phyloP scores from a whole-genome alignment of 2,113 vertebrate species.

The Neodon shergylaensis region DNA sequence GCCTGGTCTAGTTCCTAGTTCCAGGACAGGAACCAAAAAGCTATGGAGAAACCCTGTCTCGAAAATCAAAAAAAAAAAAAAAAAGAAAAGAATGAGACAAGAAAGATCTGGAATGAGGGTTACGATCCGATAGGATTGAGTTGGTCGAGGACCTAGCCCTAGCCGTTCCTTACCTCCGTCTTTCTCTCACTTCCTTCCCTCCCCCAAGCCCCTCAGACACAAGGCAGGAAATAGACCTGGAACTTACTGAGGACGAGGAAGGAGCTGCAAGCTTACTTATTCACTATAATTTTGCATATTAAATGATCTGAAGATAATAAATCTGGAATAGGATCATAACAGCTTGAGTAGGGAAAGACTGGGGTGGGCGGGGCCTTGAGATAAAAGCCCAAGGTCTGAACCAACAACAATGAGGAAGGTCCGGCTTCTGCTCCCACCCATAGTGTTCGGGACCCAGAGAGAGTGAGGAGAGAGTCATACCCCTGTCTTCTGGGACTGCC shows the following conservation, averaged over 20 bases:
- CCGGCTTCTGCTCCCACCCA: neutral
- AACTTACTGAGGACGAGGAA: neutral
- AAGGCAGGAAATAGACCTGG: neutral
- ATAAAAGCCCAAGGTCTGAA: too few relatives aligned
- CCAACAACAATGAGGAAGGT: neutral
- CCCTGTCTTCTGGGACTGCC: neutral
- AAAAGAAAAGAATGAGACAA: neutral
- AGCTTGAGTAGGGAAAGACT: neutral
- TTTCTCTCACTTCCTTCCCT: neutral
- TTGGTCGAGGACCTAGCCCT: neutral
- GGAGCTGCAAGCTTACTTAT: neutral
- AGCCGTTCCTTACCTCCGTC: neutral
- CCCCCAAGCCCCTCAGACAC: neutral
- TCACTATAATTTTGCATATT: neutral
- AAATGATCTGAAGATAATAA: slow-evolving; percentile 10
- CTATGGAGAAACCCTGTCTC: too few relatives aligned
- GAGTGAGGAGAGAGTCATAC: slow-evolving; percentile 35
- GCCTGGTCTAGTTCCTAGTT: too few relatives aligned
- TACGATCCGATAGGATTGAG: neutral
- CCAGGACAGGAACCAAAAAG: too few relatives aligned
- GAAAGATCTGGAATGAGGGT: neutral
- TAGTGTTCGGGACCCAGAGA: neutral
- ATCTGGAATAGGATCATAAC: neutral
- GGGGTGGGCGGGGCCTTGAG: too few relatives aligned
- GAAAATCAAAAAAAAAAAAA: too few relatives aligned